Evolutionary conservation across 2,888 invertebrate genomes (phyloP).

Genomic region (Pasiphila rectangulata): DNA sequence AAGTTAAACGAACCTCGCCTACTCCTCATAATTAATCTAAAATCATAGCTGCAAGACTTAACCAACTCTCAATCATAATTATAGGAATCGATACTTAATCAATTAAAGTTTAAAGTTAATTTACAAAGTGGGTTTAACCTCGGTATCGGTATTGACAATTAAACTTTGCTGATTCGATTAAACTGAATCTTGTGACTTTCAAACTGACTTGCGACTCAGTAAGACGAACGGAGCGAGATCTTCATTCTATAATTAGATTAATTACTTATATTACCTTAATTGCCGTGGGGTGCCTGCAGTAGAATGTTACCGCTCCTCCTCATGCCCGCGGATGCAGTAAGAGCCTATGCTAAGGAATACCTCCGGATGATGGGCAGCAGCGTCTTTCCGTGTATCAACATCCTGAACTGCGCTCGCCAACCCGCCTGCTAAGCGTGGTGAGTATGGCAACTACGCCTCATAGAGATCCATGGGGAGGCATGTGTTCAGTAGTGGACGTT

Average conservation of each 20-base stretch:
- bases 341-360: no score
- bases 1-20: background rate
- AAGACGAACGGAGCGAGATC: background rate
- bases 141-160: slow-evolving; percentile 67
- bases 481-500: no score
- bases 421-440: no score
- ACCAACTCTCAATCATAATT: slow-evolving; percentile 35
- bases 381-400: no score
- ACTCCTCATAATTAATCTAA: background rate
- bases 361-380: no score
- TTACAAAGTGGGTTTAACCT: slow-evolving; percentile 61
- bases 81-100: slow-evolving; percentile 44
- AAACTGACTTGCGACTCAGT: no score
- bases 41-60: slow-evolving; percentile 1
- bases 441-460: no score
- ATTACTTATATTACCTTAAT: background rate
- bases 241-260: slow-evolving; percentile 1
- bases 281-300: no score
- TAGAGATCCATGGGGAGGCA: no score
- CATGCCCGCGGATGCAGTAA: no score
- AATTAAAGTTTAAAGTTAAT: slow-evolving; percentile 55
- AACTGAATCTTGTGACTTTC: slow-evolving; percentile 51
- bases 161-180: slow-evolving; percentile 65
- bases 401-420: no score
- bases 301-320: no score